Evolutionary conservation across 30 jellyfish, hydroid and myxozoan genomes (phyloP), one percentile per base, ranked within the genome.

Genomic region (Haliclystus octoradiatus): DNA sequence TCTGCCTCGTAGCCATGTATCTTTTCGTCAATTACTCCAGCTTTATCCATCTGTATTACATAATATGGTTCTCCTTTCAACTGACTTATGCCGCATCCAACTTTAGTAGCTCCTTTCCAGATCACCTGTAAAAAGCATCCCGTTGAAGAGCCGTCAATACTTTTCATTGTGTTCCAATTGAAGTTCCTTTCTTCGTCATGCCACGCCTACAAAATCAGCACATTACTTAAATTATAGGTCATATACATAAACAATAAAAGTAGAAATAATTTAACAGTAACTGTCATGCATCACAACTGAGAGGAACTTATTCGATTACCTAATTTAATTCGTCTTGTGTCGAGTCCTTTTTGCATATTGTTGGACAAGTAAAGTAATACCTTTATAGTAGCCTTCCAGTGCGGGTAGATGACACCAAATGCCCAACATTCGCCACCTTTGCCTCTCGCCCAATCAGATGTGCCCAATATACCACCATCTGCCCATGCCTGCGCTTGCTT

Each of bases 391-490:
- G 84, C 84, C 26, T 53, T 72, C 96, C 96, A 85, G 15, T 92
- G 70, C 26, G 90, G 83, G 50, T 70, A 85, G 3, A 85, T 62
- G 27, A 61, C 72, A 27, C 96, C 96, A 89, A 90, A 85, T 7
- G 96, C 96, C 96, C 96, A 85, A 64, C 96, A 85, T 31, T 85
- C 96, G 1, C 96, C 96, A 1, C 81, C 84, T 19, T 83, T 92
- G 3, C 32, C 53, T 46, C 69, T 52, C 0, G 67, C 93, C 94
- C 90, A 85, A 1, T 26, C 67, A 7, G 96, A 85, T 1, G 88
- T 50, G 0, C 70, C 89, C 51, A 49, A 34, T 0, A 73, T 68
- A 15, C 77, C 64, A 32, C 57, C 40, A 35, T 85, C 94, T 14
- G 96, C 96, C 96, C 96, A 85, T 32, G 65, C 32, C 28, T 85